These are phyloP conservation scores for Nerophis ophidion DNA, from an alignment of 2,113 vertebrate species.

Conservation along the genomic window DNA sequence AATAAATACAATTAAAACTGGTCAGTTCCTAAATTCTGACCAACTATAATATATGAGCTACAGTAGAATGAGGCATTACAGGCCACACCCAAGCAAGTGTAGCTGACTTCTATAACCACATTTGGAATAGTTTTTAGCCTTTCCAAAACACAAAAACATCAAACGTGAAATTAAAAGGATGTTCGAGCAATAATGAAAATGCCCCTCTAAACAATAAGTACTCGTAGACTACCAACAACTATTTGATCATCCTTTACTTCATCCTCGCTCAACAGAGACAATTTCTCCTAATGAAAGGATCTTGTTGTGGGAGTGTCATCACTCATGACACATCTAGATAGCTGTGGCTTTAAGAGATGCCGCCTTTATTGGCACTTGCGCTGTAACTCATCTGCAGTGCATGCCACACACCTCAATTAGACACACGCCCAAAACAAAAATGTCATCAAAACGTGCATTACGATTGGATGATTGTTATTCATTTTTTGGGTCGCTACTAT, in stretches of 20 bases:
- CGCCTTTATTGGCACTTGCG: slow-evolving; percentile 43
- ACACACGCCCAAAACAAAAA: too few relatives aligned
- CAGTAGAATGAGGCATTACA: not conserved
- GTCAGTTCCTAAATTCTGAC: slow-evolving; percentile 74
- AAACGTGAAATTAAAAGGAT: not conserved
- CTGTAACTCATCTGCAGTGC: slow-evolving; percentile 65
- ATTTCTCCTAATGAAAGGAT: not conserved
- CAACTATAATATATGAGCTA: slow-evolving; percentile 51
- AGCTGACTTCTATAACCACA: slow-evolving; percentile 13
- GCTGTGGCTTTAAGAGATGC: slow-evolving; percentile 58
- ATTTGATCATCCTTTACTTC: too few relatives aligned
- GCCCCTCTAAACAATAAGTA: slow-evolving; percentile 39
- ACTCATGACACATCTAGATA: not conserved
- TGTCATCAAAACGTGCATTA: too few relatives aligned
- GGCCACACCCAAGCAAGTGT: slow-evolving; percentile 36
- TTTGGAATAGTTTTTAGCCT: not conserved
- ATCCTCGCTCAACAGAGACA: not conserved
- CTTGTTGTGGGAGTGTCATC: not conserved
- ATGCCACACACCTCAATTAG: slow-evolving; percentile 7
- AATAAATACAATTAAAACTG: not conserved
- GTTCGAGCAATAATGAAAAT: slow-evolving; percentile 13
- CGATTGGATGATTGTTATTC: too few relatives aligned
- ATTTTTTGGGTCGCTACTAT: too few relatives aligned
- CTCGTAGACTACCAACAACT: too few relatives aligned
- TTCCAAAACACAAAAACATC: slow-evolving; percentile 2